These are phyloP conservation scores for Nomada flava DNA, from an alignment of 2,888 invertebrate genomes.

Conservation along the genomic window DNA sequence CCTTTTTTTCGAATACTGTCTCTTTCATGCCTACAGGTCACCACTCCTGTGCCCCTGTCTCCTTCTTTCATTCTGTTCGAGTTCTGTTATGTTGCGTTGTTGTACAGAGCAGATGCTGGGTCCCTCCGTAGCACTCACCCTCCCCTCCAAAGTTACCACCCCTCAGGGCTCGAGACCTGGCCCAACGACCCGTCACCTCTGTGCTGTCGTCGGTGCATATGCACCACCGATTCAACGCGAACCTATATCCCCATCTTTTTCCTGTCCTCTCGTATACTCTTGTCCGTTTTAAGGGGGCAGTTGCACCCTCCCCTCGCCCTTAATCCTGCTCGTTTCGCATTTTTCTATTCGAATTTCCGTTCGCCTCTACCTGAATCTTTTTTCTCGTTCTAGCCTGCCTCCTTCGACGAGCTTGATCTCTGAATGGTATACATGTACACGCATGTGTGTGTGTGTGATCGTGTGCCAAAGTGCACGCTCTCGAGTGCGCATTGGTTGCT, in stretches of 20 bases:
- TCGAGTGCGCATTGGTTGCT: conserved; percentile 55
- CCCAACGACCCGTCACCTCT: conserved; percentile 65
- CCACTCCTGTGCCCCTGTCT: not conserved
- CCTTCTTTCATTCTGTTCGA: conserved; percentile 14
- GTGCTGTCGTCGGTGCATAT: conserved; percentile 56
- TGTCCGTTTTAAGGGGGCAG: not conserved
- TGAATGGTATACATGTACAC: not conserved
- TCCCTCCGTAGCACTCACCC: conserved; percentile 53
- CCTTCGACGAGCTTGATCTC: not conserved
- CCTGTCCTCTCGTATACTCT: not conserved
- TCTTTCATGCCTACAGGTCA: conserved; percentile 9
- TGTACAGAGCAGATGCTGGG: conserved; percentile 69
- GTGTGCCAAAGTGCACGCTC: conserved; percentile 31
- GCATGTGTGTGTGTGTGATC: not conserved
- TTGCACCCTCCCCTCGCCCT: conserved; percentile 15
- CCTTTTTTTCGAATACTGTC: conserved; percentile 30
- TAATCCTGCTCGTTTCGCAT: conserved; percentile 36
- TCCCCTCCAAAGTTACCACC: conserved; percentile 28
- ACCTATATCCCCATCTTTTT: conserved; percentile 16
- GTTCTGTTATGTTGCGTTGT: conserved; percentile 57
- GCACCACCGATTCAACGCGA: conserved; percentile 58
- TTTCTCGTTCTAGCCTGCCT: conserved; percentile 27
- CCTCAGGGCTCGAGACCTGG: conserved; percentile 44
- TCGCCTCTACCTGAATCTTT: conserved; percentile 64
- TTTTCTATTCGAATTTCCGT: conserved; percentile 72